These are phyloP conservation scores for Rhadinocentrus ornatus DNA, from an alignment of 2,797 vertebrate species.

Conservation along the genomic window DNA sequence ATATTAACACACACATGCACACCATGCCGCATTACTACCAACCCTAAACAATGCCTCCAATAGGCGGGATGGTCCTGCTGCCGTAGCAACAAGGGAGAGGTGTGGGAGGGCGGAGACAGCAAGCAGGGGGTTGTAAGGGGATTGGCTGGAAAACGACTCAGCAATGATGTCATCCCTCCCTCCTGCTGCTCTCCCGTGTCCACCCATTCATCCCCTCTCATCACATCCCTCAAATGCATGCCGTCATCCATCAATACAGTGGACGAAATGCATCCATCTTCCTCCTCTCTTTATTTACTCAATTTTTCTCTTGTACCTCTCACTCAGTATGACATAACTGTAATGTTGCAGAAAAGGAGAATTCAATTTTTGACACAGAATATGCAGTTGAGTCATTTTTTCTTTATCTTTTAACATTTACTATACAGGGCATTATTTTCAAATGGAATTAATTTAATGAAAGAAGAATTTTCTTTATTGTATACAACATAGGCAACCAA, in stretches of 20 bases:
- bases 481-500: neutral
- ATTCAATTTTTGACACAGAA: neutral
- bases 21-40: conserved; percentile 52
- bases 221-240: conserved; percentile 53
- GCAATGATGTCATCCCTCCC: conserved; percentile 66
- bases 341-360: neutral
- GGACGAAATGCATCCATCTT: conserved; percentile 16
- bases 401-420: neutral
- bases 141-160: conserved; percentile 62
- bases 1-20: conserved; percentile 28
- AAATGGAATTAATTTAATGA: neutral
- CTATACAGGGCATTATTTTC: too few relatives aligned
- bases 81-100: conserved; percentile 78
- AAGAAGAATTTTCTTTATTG: neutral
- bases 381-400: too few relatives aligned
- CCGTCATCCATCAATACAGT: conserved; percentile 69
- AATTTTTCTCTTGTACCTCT: conserved; percentile 9
- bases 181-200: conserved; percentile 36
- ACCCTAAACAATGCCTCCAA: conserved; percentile 56
- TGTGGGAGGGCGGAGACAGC: conserved; percentile 61
- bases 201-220: conserved; percentile 63
- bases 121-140: conserved; percentile 33
- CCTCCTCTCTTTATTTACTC: conserved; percentile 16
- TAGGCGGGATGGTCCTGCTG: conserved; percentile 63
- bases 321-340: neutral